Base-by-base conservation (phyloP, 2,113 vertebrate species). In the Psilopsiagon aymara region DNA sequence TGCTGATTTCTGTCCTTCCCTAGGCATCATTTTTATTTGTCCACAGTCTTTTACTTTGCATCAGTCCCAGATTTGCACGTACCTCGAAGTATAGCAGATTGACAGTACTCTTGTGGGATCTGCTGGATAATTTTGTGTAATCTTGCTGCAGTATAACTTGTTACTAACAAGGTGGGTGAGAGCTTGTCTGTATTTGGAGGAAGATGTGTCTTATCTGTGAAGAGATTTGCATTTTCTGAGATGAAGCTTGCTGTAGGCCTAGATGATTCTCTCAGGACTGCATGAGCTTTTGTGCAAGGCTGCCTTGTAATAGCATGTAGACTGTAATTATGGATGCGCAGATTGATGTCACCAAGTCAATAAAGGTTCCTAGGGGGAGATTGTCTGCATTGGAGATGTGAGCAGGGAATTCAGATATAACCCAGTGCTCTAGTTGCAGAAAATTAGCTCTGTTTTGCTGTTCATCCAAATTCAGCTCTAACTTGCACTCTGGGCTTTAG, bases 391-490 rank as follows among this genome's bases (percentile, higher is more conserved):
- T 57, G 52, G 52, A 79, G 92, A 91, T 78, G 73, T 9, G 57
- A 92, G 91, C 70, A 82, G 93, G 91, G 91, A 96, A 89, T 95
- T 95, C 70, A 85, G 57, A 87, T 68, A 82, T 94, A 92, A 95
- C 74, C 77, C 89, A 87, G 52, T 66, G 66, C 91, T 96, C 81
- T 8, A 52, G 28, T 27, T 92, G 69, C 55, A 82, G 84, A 92
- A 90, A 84, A 81, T 33, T 11, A 37, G 4, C 46, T 74, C 78
- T 86, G 33, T 84, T 96, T 82, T 62, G 62, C 77, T 73, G 33
- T 79, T 92, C 94, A 44, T 86, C 66, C 69, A 75, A 51, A 86
- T 95, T 81, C 73, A 51, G 68, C 39, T 94, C 67, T 53, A 77
- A 46, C 49, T 74, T 84, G 44, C 6, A 9, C 76, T 88, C 33